Evolutionary conservation across 1,140 invertebrate species (phyloP).

Genomic region (Kradibia gibbosae): DNA sequence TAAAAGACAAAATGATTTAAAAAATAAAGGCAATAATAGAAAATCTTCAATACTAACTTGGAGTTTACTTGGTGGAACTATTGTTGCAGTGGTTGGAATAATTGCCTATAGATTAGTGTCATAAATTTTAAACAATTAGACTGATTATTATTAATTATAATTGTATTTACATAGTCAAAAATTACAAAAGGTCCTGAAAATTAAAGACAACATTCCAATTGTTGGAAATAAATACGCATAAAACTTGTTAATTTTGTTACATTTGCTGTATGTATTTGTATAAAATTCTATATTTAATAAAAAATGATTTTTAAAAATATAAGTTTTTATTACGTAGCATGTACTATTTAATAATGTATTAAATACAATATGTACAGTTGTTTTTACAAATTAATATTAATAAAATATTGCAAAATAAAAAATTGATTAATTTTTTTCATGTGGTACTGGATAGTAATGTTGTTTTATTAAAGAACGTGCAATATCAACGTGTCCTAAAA

Average conservation of each 20-base stretch:
- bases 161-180: slow-evolving; percentile 31
- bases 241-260: slow-evolving; percentile 49
- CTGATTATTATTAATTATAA: slow-evolving; percentile 54
- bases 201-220: slow-evolving; percentile 46
- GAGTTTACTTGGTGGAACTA: slow-evolving; percentile 66
- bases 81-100: slow-evolving; percentile 61
- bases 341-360: slow-evolving; percentile 43
- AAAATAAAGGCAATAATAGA: slow-evolving; percentile 47
- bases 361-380: slow-evolving; percentile 45
- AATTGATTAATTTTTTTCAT: slow-evolving; percentile 44
- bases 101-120: slow-evolving; percentile 65
- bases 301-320: slow-evolving; percentile 45
- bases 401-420: slow-evolving; percentile 39
- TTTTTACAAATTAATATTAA: slow-evolving; percentile 48
- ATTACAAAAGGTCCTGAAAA: neutral
- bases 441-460: slow-evolving; percentile 59
- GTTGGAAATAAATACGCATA: slow-evolving; percentile 42
- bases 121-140: slow-evolving; percentile 57
- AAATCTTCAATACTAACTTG: slow-evolving; percentile 58
- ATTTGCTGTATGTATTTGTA: slow-evolving; percentile 51
- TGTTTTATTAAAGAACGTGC: slow-evolving; percentile 74
- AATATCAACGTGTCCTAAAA: slow-evolving; percentile 75
- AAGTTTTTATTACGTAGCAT: slow-evolving; percentile 37
- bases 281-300: slow-evolving; percentile 52
- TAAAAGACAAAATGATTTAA: slow-evolving; percentile 52